Evolutionary conservation across 2,888 invertebrate genomes (phyloP), one percentile per base, ranked within the genome.

Genomic region (Eupeodes luniger): DNA sequence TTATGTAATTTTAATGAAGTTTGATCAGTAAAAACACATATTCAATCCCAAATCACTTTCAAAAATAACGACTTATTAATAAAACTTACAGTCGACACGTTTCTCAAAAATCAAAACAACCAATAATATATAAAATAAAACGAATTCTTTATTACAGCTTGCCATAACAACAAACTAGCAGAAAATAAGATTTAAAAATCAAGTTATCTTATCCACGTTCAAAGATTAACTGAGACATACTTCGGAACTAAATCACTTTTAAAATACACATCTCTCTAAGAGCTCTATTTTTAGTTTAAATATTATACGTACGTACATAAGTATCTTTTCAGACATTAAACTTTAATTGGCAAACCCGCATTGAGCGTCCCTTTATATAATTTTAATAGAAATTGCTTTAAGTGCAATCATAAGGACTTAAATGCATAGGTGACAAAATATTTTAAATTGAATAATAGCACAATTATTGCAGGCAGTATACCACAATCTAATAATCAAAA

Each of bases 361-460:
- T 27, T 27, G 27, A 75, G 51, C 51, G 19, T 47, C 59, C 55
- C 75, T 40, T 40, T 70, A 27, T 64, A 27, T 64, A 61, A 12
- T 57, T n/a, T 59, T 14, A 78, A 51, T 51, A 34, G 44, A 66
- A 75, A 85, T 88, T 85, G 74, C 61, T 40, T 85, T 34, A 88
- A 79, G 79, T 83, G 67, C 75, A 75, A 85, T 57, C 62, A 78
- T 67, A 81, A 85, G 78, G 69, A 81, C 55, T 67, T 69, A 40
- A 40, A 85, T 75, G 12, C 47, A 53, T 88, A 88, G 88, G 85
- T 85, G 85, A 69, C 80, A 81, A 80, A 77, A 57, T 80, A 61
- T 74, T 72, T 59, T 87, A 69, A 88, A 88, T 88, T 88, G 85
- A 81, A 84, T 88, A 88, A 88, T 84, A 64, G 59, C 53, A 80